phyloP scores from a whole-genome alignment of 1,140 invertebrate genomes.

The Macrosteles quadrilineatus region DNA sequence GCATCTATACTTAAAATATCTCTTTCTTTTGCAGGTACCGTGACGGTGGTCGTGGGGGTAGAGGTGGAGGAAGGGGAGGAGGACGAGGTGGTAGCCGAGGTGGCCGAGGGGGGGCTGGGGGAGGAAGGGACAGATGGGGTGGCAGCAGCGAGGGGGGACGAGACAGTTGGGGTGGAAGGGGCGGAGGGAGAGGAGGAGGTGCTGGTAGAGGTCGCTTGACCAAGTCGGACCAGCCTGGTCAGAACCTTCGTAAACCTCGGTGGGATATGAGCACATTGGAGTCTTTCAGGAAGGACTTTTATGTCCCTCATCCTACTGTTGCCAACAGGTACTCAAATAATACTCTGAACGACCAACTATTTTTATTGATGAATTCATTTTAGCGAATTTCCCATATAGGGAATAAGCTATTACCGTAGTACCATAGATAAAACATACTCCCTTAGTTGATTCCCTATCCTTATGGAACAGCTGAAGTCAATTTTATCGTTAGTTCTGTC shows the following conservation, averaged over 20 bases:
- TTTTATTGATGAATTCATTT: no score
- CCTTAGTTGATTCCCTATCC: no score
- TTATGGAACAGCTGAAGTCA: no score
- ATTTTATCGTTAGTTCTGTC: no score
- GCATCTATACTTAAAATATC: no score
- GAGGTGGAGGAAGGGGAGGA: constrained; percentile 27
- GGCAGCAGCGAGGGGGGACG: constrained; percentile 29
- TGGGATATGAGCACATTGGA: constrained; percentile 79
- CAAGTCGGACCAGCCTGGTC: constrained; percentile 61
- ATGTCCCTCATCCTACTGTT: constrained; percentile 79
- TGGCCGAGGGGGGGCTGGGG: no score
- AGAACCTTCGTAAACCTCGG: constrained; percentile 75
- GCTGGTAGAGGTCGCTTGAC: constrained; percentile 38
- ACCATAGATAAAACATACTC: no score
- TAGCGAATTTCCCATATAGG: no score
- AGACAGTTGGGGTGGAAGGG: constrained; percentile 41
- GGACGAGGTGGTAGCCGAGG: constrained; percentile 29
- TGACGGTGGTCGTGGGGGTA: constrained; percentile 5
- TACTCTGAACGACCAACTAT: no score
- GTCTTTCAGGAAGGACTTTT: constrained; percentile 91
- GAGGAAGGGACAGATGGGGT: constrained; percentile 27
- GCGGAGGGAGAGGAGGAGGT: constrained; percentile 36
- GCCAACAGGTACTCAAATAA: constrained; percentile 59
- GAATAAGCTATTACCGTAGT: no score
- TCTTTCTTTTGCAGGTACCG: constrained; percentile 21